A percentile compares a stretch with the other conserved stretches of the same genome.
These are phyloP conservation scores for Fratercula arctica DNA, from an alignment of 2,797 vertebrate species.

Conservation along the genomic window DNA sequence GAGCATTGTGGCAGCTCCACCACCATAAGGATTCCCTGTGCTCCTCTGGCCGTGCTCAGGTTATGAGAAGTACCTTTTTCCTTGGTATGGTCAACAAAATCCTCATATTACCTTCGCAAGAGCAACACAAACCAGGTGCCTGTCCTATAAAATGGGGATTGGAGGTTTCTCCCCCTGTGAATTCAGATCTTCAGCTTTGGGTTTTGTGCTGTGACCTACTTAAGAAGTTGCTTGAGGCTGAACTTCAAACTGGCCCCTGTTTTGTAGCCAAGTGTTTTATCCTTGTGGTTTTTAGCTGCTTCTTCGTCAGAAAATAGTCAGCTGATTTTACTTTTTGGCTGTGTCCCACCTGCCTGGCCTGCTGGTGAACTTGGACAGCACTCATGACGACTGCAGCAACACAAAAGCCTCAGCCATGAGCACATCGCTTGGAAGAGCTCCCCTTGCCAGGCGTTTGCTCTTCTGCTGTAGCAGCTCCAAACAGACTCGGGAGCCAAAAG, in stretches of 20 bases:
- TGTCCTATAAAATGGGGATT: neutral
- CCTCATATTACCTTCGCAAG: neutral
- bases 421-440: neutral
- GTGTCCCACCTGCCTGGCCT: neutral
- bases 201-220: neutral
- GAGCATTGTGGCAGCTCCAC: neutral
- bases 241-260: neutral
- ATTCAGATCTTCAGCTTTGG: neutral
- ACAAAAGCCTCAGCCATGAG: fast-evolving
- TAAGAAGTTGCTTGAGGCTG: neutral
- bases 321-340: neutral
- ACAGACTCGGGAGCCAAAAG: neutral
- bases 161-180: neutral
- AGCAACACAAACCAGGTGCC: neutral
- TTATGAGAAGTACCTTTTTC: neutral
- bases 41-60: neutral
- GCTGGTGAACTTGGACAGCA: neutral
- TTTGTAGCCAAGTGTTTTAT: neutral
- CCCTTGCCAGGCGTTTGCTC: fast-evolving
- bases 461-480: neutral
- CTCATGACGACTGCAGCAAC: neutral
- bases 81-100: neutral
- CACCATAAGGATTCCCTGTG: neutral
- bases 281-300: neutral
- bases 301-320: neutral